Conservation (phyloP, 35 echinoderm and acorn worm genomes). For the Holothuria glaberrima region DNA sequence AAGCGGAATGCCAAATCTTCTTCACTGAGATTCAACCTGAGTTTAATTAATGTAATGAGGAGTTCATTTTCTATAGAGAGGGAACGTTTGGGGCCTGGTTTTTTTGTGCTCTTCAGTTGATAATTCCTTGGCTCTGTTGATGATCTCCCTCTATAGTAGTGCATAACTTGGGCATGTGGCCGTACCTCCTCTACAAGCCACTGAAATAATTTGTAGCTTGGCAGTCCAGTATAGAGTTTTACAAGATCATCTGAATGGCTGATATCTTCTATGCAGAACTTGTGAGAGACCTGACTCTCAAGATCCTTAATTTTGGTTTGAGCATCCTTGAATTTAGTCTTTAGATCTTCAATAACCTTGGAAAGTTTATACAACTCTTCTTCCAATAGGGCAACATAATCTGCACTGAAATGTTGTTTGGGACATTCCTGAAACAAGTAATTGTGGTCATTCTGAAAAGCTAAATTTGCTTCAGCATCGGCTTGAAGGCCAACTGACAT, state of each 20-base stretch:
- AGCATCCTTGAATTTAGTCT: too few species aligned
- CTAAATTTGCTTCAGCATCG: too few species aligned
- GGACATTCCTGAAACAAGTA: too few species aligned
- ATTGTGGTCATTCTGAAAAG: too few species aligned
- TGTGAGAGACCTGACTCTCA: background rate
- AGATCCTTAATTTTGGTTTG: too few species aligned
- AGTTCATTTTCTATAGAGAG: conserved; percentile 55
- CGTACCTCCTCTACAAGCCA: conserved; percentile 49
- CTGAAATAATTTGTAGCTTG: conserved; percentile 45
- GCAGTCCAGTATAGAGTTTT: conserved; percentile 58
- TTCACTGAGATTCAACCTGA: conserved; percentile 71
- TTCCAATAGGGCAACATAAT: too few species aligned
- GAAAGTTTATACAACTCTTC: too few species aligned
- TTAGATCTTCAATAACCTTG: too few species aligned
- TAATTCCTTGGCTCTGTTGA: conserved; percentile 47
- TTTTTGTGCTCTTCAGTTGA: conserved; percentile 25
- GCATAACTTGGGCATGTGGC: conserved; percentile 32
- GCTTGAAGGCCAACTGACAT: too few species aligned
- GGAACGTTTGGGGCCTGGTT: conserved; percentile 50
- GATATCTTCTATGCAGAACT: conserved; percentile 36
- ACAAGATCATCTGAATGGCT: conserved; percentile 53
- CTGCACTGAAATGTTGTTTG: too few species aligned
- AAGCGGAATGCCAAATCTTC: conserved; percentile 75
- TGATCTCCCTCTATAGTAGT: conserved; percentile 55
- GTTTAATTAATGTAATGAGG: conserved; percentile 66